These are phyloP conservation scores for Xerus rutilus DNA, from an alignment of 2,797 vertebrate species.

Conservation along the genomic window DNA sequence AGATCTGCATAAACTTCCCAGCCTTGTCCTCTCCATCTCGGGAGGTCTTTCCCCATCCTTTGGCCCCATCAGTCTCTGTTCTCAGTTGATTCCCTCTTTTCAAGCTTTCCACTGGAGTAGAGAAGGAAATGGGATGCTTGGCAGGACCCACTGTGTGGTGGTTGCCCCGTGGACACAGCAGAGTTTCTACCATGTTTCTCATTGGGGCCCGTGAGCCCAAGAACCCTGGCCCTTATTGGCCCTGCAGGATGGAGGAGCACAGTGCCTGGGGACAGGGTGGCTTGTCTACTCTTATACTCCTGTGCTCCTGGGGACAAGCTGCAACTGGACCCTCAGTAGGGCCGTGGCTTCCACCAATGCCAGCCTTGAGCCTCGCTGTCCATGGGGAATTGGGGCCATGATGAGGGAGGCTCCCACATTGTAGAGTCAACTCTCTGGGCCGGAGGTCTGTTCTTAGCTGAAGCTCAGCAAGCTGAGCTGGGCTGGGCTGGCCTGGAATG, in stretches of 20 bases:
- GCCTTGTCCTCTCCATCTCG: background rate
- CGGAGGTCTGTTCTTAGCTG: fast-evolving
- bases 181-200: background rate
- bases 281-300: fast-evolving
- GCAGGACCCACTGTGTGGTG: background rate
- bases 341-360: fast-evolving
- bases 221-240: too few relatives aligned
- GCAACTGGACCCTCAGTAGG: background rate
- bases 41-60: background rate
- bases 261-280: background rate
- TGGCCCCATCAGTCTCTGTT: background rate
- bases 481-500: background rate
- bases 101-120: background rate
- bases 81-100: background rate
- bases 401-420: background rate
- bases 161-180: fast-evolving
- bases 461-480: background rate
- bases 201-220: background rate
- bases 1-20: background rate
- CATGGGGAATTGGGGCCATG: fast-evolving
- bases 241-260: fast-evolving
- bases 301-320: fast-evolving
- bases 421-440: background rate
- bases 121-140: background rate
- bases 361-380: background rate